Conservation (phyloP, 2,113 vertebrate genomes). For the Erythrocercus mccallii region DNA sequence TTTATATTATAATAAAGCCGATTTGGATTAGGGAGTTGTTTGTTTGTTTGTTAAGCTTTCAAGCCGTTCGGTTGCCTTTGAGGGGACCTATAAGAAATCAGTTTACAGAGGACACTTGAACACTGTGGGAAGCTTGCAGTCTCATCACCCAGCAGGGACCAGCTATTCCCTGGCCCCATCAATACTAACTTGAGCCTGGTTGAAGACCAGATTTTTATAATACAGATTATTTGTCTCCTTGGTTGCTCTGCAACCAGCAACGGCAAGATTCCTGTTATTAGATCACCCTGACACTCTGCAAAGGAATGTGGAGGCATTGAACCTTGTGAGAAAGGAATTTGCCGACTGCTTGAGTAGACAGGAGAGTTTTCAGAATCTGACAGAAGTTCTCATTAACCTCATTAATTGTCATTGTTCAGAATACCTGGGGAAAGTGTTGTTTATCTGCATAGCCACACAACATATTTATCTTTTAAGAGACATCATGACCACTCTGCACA, state of each 20-base stretch:
- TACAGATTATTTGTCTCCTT: neutral
- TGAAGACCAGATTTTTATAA: neutral
- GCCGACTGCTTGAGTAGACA: neutral
- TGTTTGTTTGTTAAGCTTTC: neutral
- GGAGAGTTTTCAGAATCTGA: neutral
- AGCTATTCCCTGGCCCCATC: neutral
- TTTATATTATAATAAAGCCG: neutral
- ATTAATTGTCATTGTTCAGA: neutral
- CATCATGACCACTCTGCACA: accelerated
- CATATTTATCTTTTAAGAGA: neutral
- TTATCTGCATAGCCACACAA: neutral
- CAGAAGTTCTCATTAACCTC: neutral
- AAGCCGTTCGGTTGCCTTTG: neutral
- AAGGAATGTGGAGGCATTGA: conserved; percentile 32
- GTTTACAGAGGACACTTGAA: neutral
- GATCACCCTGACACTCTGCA: neutral
- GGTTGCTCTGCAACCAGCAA: conserved; percentile 28
- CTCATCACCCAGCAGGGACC: neutral
- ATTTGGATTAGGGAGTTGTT: neutral
- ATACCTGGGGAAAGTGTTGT: neutral
- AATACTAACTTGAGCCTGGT: neutral
- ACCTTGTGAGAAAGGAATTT: conserved; percentile 34
- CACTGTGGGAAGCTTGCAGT: neutral
- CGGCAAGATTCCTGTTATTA: neutral
- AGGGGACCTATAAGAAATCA: neutral